A percentile compares a stretch with the other conserved stretches of the same genome.
These are phyloP conservation scores for Schizopygopsis pylzovi DNA, from an alignment of 2,797 vertebrate genomes.

Conservation along the genomic window DNA sequence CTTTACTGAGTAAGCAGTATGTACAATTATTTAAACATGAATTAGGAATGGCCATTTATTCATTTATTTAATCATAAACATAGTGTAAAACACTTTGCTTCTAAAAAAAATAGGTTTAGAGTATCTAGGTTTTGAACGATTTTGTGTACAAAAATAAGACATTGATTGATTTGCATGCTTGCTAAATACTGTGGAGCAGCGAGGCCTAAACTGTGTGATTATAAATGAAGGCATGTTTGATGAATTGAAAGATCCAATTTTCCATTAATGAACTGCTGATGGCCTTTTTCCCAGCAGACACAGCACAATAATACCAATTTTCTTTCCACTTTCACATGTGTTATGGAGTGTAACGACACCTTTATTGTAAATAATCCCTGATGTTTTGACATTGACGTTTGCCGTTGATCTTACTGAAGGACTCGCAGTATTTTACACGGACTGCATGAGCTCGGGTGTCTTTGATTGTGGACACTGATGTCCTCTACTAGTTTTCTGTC, in stretches of 20 bases:
- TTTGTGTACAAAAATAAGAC: neutral
- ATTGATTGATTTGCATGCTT: neutral
- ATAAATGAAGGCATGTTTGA: neutral
- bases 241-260: slow-evolving; percentile 6
- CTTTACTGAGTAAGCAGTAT: too few relatives aligned
- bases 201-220: neutral
- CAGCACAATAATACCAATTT: neutral
- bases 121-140: neutral
- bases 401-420: neutral
- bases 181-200: neutral
- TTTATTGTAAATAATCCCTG: neutral
- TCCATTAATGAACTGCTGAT: slow-evolving; percentile 2
- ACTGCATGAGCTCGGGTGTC: slow-evolving; percentile 4
- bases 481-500: slow-evolving; percentile 5
- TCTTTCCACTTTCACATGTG: neutral
- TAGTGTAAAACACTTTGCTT: too few relatives aligned
- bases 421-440: neutral
- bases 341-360: neutral
- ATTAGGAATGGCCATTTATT: too few relatives aligned
- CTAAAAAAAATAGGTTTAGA: too few relatives aligned
- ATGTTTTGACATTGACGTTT: neutral
- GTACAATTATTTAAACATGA: too few relatives aligned
- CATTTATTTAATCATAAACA: too few relatives aligned
- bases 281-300: neutral
- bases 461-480: slow-evolving; percentile 14